Evolutionary conservation across 1,140 invertebrate species (phyloP), one percentile per base, ranked within the genome.

Genomic region (Latrodectus geometricus): DNA sequence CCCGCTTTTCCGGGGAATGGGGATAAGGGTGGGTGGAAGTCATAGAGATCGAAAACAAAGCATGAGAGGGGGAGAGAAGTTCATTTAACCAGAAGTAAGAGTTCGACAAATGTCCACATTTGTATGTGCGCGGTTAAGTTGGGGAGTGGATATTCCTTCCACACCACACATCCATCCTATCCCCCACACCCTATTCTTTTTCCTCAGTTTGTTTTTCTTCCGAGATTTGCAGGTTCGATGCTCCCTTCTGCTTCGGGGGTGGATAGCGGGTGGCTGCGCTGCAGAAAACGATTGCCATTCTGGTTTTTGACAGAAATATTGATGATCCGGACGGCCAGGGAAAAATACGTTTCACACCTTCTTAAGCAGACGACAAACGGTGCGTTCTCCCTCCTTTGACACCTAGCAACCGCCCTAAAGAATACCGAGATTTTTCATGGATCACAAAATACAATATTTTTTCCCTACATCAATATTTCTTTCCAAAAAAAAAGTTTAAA

Each of bases 61-160:
- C 17, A 69, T 8, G 21, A 69, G 68, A 21, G 21, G 17, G 12
- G 73, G 49, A 75, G 50, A 75, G 49, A 35, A 50, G 73, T 54
- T 75, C 73, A 75, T 75, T 54, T 75, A 52, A 56, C 73, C 73
- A 56, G 49, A 75, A 75, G 23, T 73, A 73, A 73, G 35, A 49
- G 49, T 75, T 75, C 73, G 73, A 75, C 73, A 75, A 75, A 75
- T 75, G 73, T 54, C 49, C 14, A 23, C 73, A 75, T 75, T 75
- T 75, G 73, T 75, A 75, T 75, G 73, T 75, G 52, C 70, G 70
- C 70, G 70, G 70, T 61, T 61, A 61, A 61, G 54, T 61, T 61
- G 17, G 54, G 68, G 54, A 61, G 54, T 61, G 54, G 54, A 61
- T 61, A 61, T 61, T 61, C 17, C 54, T 14, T 61, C 17, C 54